Evolutionary conservation across 2,888 invertebrate species (phyloP), one percentile per base, ranked within the genome.

Genomic region (Xanthorhoe spadicearia): DNA sequence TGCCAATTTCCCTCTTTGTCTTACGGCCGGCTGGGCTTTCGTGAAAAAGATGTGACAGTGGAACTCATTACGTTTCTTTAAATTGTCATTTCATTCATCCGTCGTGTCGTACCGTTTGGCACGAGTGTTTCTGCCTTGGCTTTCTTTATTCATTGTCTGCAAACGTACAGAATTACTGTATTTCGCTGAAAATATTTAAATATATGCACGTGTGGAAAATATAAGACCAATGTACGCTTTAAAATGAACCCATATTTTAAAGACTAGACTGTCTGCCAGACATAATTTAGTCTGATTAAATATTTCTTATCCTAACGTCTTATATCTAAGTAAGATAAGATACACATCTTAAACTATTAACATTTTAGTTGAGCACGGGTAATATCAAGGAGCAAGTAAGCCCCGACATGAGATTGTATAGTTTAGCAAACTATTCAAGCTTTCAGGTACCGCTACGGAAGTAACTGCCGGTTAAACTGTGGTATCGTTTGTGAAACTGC

Each of bases 1-100:
- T 84, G 85, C 85, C 85, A 87, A 87, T 88, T 87, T 85, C 78
- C 79, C 74, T 78, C 82, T 87, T 89, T 90, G 87, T 89, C 84
- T 87, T 78, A 66, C 81, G 76, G 81, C 77, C 78, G 81, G 77
- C 77, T 77, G 78, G 77, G 78, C 81, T 81, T 74, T 79, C 77
- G 79, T 77, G 83, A 82, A 83, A 81, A 64, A 60, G 63, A 72
- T 70, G 63, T 80, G 80, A 80, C 77, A 78, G 77, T 70, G 77
- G 74, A 74, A 81, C 77, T 84, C 79, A 82, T 83, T 83, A 82
- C 77, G 61, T 58, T 71, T 67, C 62, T 71, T 62, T 66, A 71
- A 71, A 74, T 72, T 77, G 71, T 73, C 73, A 69, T 79, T 77
- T 74, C 72, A 72, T 74, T 74, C 72, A 68, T 66, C 55, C 70